phyloP scores from a whole-genome alignment of 2,113 vertebrate species.

The Gymnorhina tibicen region DNA sequence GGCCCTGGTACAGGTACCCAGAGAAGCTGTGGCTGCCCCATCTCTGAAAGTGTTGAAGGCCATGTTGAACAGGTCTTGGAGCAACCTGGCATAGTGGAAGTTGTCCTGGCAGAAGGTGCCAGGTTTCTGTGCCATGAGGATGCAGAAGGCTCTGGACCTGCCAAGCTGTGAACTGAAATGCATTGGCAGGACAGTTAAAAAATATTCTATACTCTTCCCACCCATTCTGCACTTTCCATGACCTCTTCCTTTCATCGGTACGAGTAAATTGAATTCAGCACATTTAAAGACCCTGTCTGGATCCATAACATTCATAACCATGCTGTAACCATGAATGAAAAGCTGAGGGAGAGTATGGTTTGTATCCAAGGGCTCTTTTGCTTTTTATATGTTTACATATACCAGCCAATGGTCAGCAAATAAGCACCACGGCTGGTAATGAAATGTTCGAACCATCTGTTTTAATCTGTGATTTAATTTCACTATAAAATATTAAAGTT shows the following conservation, averaged over 20 bases:
- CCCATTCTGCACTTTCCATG: slow-evolving; percentile 29
- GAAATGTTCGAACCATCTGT: slow-evolving; percentile 51
- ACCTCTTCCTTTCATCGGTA: background rate
- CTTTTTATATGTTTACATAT: slow-evolving; percentile 60
- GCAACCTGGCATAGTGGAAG: background rate
- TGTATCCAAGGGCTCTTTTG: slow-evolving; percentile 48
- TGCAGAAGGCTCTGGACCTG: background rate
- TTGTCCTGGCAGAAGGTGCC: background rate
- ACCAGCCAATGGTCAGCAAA: slow-evolving; percentile 62
- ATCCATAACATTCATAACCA: slow-evolving; percentile 56
- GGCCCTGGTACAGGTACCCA: background rate
- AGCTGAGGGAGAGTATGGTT: slow-evolving; percentile 23
- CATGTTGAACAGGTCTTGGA: background rate
- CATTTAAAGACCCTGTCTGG: slow-evolving; percentile 55
- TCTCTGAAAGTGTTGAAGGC: background rate
- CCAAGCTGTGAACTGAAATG: background rate
- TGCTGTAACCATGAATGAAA: slow-evolving; percentile 47
- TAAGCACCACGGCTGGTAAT: background rate
- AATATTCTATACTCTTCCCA: background rate
- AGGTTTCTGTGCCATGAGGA: background rate
- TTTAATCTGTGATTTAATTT: slow-evolving; percentile 58
- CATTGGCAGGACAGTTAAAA: background rate
- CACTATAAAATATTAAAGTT: slow-evolving; percentile 50
- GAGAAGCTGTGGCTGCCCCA: background rate
- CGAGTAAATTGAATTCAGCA: slow-evolving; percentile 57